Percentiles rank a stretch among this genome's conserved stretches.
phyloP scores from a whole-genome alignment of 2,888 invertebrate species.

The Ypsolopha sequella region DNA sequence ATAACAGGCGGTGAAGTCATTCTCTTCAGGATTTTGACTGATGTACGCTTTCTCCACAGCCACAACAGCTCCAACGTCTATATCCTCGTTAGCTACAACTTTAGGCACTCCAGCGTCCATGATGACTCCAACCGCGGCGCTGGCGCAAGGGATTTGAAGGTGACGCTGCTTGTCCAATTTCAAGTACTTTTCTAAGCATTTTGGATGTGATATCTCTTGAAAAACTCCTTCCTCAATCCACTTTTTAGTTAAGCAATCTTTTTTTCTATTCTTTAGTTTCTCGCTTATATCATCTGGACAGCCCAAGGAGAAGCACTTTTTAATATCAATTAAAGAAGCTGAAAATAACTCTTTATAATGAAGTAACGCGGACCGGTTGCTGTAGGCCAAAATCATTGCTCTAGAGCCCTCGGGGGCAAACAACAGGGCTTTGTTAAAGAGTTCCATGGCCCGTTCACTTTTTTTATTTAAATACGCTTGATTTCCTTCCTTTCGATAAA shows the following conservation, averaged over 20 bases:
- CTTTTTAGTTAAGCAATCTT: conserved; percentile 9
- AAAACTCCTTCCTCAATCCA: background rate
- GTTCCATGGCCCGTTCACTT: conserved; percentile 10
- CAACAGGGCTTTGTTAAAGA: conserved; percentile 20
- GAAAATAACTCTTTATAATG: conserved; percentile 8
- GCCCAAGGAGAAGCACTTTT: conserved; percentile 16
- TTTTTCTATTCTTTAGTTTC: conserved; percentile 11
- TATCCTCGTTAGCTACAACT: conserved; percentile 6
- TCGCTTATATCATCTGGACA: conserved; percentile 17
- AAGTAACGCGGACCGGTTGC: conserved; percentile 22
- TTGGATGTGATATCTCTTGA: background rate
- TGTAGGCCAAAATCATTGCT: conserved; percentile 18
- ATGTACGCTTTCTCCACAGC: conserved; percentile 7
- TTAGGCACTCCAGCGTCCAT: conserved; percentile 1
- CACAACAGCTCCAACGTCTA: conserved; percentile 6
- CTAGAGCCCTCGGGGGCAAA: conserved; percentile 19
- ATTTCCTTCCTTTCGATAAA: conserved; percentile 17
- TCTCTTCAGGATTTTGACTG: background rate
- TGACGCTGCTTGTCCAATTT: conserved; percentile 2
- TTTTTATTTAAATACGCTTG: conserved; percentile 8
- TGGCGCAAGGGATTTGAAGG: conserved; percentile 3
- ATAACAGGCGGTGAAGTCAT: conserved; percentile 5
- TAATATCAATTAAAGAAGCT: conserved; percentile 19
- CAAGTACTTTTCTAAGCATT: conserved; percentile 8
- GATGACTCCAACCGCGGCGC: background rate